Percentiles rank a stretch among this genome's conserved stretches.
phyloP scores from a whole-genome alignment of 2,888 invertebrate species.

The Galerucella nymphaeae region DNA sequence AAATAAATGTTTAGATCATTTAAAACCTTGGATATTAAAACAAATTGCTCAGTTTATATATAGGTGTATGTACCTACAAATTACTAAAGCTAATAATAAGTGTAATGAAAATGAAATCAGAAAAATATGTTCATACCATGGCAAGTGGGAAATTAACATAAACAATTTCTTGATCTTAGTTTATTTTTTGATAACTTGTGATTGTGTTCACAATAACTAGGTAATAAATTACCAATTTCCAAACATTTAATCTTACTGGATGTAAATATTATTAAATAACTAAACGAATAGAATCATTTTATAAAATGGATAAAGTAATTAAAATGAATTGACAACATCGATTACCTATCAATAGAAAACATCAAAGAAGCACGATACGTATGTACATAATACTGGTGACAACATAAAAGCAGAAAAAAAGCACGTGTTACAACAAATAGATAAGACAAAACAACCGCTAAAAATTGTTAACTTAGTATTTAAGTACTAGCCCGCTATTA shows the following conservation, averaged over 20 bases:
- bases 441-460: background rate
- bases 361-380: background rate
- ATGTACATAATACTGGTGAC: background rate
- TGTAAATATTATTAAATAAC: conserved; percentile 4
- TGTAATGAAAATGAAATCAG: background rate
- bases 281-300: background rate
- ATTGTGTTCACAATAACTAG: background rate
- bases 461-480: conserved; percentile 9
- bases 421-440: background rate
- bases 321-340: conserved; percentile 24
- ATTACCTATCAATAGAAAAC: conserved; percentile 26
- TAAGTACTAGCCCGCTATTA: background rate
- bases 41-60: background rate
- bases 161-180: too few relatives aligned
- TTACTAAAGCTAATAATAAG: background rate
- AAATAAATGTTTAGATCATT: background rate
- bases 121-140: background rate
- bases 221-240: background rate
- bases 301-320: background rate
- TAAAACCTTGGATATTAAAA: background rate
- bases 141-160: too few relatives aligned
- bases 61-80: background rate
- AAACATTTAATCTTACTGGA: background rate
- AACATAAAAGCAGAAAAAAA: conserved; percentile 1
- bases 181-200: too few relatives aligned